Percentiles rank a stretch among this genome's conserved stretches.
phyloP scores from a whole-genome alignment of 2,888 invertebrate species.

The Synanthedon myopaeformis region DNA sequence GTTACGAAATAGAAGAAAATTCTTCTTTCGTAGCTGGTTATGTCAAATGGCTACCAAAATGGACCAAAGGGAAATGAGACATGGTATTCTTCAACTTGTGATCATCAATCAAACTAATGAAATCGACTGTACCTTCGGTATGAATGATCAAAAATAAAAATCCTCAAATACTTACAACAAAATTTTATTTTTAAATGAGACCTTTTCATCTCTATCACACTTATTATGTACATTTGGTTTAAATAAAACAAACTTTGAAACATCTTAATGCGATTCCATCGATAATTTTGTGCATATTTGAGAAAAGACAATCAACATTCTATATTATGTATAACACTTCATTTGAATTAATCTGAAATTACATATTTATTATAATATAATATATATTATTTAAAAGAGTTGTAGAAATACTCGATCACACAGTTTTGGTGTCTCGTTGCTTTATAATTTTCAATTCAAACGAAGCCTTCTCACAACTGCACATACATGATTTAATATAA shows the following conservation, averaged over 20 bases:
- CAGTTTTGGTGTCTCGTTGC: slow-evolving; percentile 47
- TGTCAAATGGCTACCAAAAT: too few relatives aligned
- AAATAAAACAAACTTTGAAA: slow-evolving; percentile 66
- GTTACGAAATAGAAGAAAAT: too few relatives aligned
- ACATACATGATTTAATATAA: slow-evolving; percentile 25
- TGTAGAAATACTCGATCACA: slow-evolving; percentile 45
- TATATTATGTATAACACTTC: slow-evolving; percentile 27
- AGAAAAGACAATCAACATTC: slow-evolving; percentile 46
- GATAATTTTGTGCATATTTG: slow-evolving; percentile 68
- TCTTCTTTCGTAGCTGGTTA: too few relatives aligned
- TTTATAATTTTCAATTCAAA: slow-evolving; percentile 13
- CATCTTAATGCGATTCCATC: slow-evolving; percentile 56
- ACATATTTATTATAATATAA: too few relatives aligned
- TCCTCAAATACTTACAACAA: slow-evolving; percentile 51
- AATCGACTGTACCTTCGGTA: neutral
- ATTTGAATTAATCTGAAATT: slow-evolving; percentile 39
- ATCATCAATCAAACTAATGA: too few relatives aligned
- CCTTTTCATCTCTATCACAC: slow-evolving; percentile 70
- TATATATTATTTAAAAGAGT: slow-evolving; percentile 30
- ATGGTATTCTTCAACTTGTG: too few relatives aligned
- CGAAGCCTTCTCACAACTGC: slow-evolving; percentile 24
- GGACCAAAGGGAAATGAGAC: too few relatives aligned
- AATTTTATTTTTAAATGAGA: slow-evolving; percentile 67
- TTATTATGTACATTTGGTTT: slow-evolving; percentile 69
- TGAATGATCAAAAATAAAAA: neutral